These are phyloP conservation scores for Hydriomena furcata DNA, from an alignment of 2,888 invertebrate species.

Conservation along the genomic window DNA sequence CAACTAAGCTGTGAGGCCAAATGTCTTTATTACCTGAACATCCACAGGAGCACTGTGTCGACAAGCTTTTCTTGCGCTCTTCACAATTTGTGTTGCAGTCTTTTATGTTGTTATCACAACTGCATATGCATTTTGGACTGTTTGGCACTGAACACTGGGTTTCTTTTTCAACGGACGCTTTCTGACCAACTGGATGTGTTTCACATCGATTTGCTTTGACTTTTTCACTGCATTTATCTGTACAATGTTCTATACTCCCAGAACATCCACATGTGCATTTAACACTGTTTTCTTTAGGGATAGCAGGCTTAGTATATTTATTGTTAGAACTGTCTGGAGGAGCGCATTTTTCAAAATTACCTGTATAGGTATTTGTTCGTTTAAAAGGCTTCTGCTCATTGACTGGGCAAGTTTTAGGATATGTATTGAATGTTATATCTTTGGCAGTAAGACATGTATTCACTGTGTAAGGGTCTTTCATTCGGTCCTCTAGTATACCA, in stretches of 20 bases:
- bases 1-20: too few species aligned
- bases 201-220: conserved; percentile 3
- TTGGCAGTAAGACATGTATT: conserved; percentile 30
- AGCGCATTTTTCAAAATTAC: conserved; percentile 31
- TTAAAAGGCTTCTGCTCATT: conserved; percentile 49
- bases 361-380: conserved; percentile 57
- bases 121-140: conserved; percentile 15
- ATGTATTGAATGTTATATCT: conserved; percentile 47
- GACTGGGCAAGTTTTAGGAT: conserved; percentile 47
- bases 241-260: conserved; percentile 2
- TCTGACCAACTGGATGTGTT: background rate
- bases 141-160: conserved; percentile 16
- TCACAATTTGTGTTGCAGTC: conserved; percentile 3
- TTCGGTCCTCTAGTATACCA: conserved; percentile 3
- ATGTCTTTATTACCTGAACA: background rate
- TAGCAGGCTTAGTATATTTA: conserved; percentile 2
- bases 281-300: conserved; percentile 2
- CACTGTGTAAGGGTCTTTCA: conserved; percentile 15
- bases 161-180: conserved; percentile 20
- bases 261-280: conserved; percentile 19
- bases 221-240: conserved; percentile 7
- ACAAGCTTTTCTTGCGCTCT: background rate
- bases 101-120: conserved; percentile 7
- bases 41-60: conserved; percentile 10
- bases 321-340: background rate